Base-by-base conservation (phyloP, 1,140 invertebrate genomes). In the Maniola jurtina region DNA sequence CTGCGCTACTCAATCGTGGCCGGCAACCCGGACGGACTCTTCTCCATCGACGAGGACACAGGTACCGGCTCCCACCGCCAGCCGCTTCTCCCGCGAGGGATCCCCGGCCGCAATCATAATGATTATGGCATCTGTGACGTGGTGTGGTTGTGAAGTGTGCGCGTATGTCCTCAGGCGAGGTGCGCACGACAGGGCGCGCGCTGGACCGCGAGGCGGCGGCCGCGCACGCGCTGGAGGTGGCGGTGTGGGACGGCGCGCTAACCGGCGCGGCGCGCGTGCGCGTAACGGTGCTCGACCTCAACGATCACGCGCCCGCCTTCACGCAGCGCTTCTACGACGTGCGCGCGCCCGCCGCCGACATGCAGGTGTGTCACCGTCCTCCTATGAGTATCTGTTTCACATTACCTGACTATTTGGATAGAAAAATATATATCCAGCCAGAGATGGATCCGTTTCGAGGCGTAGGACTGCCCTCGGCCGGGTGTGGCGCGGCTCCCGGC, bases 11-110 rank as follows among this genome's bases (percentile, higher is more conserved):
- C 94, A 68, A 98, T 99, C 86, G 95, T 94, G 0, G 95, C 96
- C 36, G 98, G 97, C 72, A 98, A 99, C 92, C 95, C 96, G 0
- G 96, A 97, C 78, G 95, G 95, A 54, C 95, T 97, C 78, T 99
- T 99, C 90, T 91, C 94, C 59, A 98, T 99, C 75, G 95, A 98
- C 87, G 92, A 93, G 16, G 92, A 92, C 6, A 96, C 96, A 72
- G 97, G 97, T 98, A 54, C 33, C n/a, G n/a, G n/a, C n/a, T n/a
- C n/a, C 9, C 36, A 14, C 8, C 38, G 38, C 38, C 38, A 5
- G 36, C 36, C 36, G 5, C 5, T 9, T 9, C 5, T 9, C 5
- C 36, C 36, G 36, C 5, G 5, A 5, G 36, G 5, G 36, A 5
- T 9, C 5, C 36, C 9, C 36, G 36, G 36, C 36, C 36, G 36